Evolutionary conservation across 2,888 invertebrate genomes (phyloP).

Genomic region (Villa cingulata): DNA sequence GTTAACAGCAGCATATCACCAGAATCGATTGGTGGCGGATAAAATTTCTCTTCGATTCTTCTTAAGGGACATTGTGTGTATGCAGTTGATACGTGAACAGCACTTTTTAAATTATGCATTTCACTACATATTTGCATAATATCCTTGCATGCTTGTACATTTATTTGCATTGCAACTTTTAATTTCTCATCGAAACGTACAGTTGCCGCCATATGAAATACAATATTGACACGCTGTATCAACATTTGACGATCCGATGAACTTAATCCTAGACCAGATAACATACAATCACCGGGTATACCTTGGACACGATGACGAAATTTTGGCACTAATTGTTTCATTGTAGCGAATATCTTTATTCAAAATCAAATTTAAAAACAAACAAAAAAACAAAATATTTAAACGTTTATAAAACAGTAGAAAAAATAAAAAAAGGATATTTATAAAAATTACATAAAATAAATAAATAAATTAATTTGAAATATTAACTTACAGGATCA

Average conservation of each 20-base stretch:
- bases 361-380: no score
- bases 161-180: constrained; percentile 56
- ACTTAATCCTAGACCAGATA: constrained; percentile 40
- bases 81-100: constrained; percentile 46
- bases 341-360: constrained; percentile 36
- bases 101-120: constrained; percentile 40
- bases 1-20: constrained; percentile 39
- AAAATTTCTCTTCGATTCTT: constrained; percentile 42
- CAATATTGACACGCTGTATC: constrained; percentile 38
- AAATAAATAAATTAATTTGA: background rate
- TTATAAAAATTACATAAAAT: background rate
- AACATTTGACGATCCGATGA: constrained; percentile 36
- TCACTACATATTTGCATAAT: constrained; percentile 50
- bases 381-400: no score
- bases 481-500: constrained; percentile 41
- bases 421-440: background rate
- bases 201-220: constrained; percentile 46
- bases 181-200: constrained; percentile 61
- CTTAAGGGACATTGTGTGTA: constrained; percentile 41
- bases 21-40: constrained; percentile 40
- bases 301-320: constrained; percentile 43
- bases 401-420: background rate
- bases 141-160: constrained; percentile 54
- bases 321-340: constrained; percentile 40
- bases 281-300: constrained; percentile 41